A percentile compares a stretch with the other conserved stretches of the same genome.
phyloP scores from a whole-genome alignment of 2,888 invertebrate genomes.

The Cylindroiulus punctatus region DNA sequence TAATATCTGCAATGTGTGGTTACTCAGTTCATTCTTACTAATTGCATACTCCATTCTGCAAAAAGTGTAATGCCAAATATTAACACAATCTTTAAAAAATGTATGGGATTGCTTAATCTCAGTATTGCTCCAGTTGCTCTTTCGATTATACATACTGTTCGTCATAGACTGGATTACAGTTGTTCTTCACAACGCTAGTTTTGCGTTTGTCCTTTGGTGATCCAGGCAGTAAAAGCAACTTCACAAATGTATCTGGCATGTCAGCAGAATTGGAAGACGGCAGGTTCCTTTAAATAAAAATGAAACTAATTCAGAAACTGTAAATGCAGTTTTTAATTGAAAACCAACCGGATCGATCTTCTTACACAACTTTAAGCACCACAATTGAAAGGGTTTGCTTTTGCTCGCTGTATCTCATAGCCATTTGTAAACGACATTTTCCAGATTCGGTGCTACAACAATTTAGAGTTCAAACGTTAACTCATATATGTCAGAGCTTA shows the following conservation, averaged over 20 bases:
- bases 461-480: not conserved
- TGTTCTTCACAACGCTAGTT: conserved; percentile 87
- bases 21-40: conserved; percentile 16
- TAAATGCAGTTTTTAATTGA: not conserved
- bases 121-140: not conserved
- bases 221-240: conserved; percentile 85
- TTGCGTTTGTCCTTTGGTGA: conserved; percentile 87
- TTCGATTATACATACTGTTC: conserved; percentile 71
- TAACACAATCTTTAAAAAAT: not conserved
- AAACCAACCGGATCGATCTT: conserved; percentile 60
- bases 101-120: not conserved
- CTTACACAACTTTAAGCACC: conserved; percentile 90
- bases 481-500: not conserved
- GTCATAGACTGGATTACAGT: conserved; percentile 89
- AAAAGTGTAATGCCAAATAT: not conserved
- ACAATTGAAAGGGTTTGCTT: conserved; percentile 84
- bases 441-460: not conserved
- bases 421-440: conserved; percentile 80
- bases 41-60: conserved; percentile 52
- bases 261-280: conserved; percentile 82
- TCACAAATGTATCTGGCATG: conserved; percentile 90
- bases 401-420: conserved; percentile 84
- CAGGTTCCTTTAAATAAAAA: conserved; percentile 73
- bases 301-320: not conserved
- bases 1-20: conserved; percentile 5